A percentile compares a stretch with the other conserved stretches of the same genome.
phyloP scores from a whole-genome alignment of 2,113 vertebrate genomes.

The Eclectus roratus region DNA sequence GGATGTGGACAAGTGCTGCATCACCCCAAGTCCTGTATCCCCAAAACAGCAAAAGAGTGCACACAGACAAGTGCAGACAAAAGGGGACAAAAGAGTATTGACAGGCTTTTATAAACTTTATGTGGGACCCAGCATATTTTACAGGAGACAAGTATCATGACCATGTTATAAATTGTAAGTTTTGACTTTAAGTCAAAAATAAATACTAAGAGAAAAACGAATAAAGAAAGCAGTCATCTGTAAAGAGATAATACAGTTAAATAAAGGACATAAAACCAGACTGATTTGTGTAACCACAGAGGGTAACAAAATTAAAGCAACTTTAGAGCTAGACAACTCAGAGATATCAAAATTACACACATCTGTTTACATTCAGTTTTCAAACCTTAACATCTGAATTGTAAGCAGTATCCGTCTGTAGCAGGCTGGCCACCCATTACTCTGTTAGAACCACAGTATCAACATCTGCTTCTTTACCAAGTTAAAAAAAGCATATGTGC shows the following conservation, averaged over 20 bases:
- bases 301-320: neutral
- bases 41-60: neutral
- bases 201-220: neutral
- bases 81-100: neutral
- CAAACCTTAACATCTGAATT: neutral
- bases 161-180: neutral
- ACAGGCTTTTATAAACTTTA: neutral
- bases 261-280: neutral
- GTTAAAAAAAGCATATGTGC: neutral
- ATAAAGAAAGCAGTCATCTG: neutral
- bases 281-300: neutral
- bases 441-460: neutral
- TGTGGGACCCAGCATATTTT: neutral
- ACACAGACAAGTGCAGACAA: neutral
- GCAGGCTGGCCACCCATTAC: neutral
- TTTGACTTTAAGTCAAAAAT: neutral
- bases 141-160: neutral
- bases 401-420: neutral
- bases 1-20: neutral
- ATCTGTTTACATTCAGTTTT: neutral
- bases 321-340: neutral
- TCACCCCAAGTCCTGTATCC: neutral
- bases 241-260: neutral
- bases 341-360: neutral
- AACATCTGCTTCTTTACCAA: neutral